Evolutionary conservation across 2,888 invertebrate species (phyloP), one percentile per base, ranked within the genome.

Genomic region (Zhuqinia jingwanae): DNA sequence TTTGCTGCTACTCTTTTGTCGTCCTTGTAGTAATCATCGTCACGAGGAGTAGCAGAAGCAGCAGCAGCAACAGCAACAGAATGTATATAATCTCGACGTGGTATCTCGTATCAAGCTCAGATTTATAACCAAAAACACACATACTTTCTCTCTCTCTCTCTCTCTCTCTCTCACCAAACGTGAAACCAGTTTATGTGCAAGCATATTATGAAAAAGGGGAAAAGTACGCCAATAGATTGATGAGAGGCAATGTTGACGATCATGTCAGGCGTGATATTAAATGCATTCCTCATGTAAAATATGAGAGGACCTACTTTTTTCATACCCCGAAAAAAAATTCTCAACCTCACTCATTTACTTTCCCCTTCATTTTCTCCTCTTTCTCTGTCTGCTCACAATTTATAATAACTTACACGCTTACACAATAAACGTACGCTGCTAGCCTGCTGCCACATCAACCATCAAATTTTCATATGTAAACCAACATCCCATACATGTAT

Each of bases 261-360:
- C 68, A 50, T 30, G 79, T 79, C 79, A 79, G 65, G 79, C 79
- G 79, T 79, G 79, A 79, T 79, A 79, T 79, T 79, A 79, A 79
- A 68, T 79, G 79, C 79, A 79, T 79, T 53, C 79, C 63, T 30
- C 30, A 30, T 65, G 63, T 65, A 65, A 65, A 65, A 65, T 36
- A 65, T 17, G 63, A n/a, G n/a, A 65, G 36, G 2, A 65, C 17
- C 30, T 65, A 65, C 36, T 65, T 8, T 36, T 36, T n/a, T 17
- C n/a, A n/a, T n/a, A n/a, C n/a, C n/a, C n/a, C n/a, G n/a, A n/a
- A n/a, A n/a, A n/a, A n/a, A n/a, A n/a, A n/a, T 13, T 15, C 6
- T 15, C 17, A 5, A 10, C 63, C 36, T 3, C n/a, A 56, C 30
- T n/a, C 30, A 17, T 78, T 45, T 22, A 50, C 17, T 56, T 17